Conservation (phyloP, 2,888 invertebrate species). For the Plagodis dolabraria region DNA sequence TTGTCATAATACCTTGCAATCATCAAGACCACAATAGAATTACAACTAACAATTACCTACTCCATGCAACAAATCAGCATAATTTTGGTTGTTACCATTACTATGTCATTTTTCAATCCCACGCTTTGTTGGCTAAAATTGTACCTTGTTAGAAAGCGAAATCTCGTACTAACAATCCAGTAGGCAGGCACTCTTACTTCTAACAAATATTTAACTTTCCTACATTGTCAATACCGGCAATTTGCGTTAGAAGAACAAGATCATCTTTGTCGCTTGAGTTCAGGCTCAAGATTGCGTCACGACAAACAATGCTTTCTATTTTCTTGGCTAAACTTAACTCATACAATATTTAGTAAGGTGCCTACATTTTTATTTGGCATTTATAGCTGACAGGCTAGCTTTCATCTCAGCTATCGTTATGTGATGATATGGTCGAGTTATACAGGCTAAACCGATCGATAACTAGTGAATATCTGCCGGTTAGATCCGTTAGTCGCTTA, state of each 20-base stretch:
- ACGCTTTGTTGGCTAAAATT: conserved; percentile 16
- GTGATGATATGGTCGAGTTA: no score
- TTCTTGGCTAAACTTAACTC: neutral
- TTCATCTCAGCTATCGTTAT: no score
- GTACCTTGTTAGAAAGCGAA: conserved; percentile 19
- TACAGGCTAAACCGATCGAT: no score
- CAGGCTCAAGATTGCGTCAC: conserved; percentile 6
- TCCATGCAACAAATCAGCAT: neutral
- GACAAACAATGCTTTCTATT: conserved; percentile 7
- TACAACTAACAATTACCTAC: neutral
- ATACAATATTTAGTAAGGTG: no score
- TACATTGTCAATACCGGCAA: conserved; percentile 22
- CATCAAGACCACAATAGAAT: neutral
- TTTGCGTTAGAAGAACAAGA: conserved; percentile 21
- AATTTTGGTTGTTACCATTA: conserved; percentile 5
- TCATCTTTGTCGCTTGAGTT: conserved; percentile 12
- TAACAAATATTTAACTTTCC: conserved; percentile 24
- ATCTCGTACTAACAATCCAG: conserved; percentile 9
- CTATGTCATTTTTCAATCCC: conserved; percentile 16
- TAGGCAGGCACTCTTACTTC: conserved; percentile 4
- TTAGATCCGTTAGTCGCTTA: no score
- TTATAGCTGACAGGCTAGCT: no score
- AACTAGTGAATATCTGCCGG: no score
- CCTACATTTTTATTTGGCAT: neutral
- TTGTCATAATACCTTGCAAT: neutral